Evolutionary conservation across 1,140 invertebrate genomes (phyloP), one percentile per base, ranked within the genome.

Genomic region (Paracyclopina nana): DNA sequence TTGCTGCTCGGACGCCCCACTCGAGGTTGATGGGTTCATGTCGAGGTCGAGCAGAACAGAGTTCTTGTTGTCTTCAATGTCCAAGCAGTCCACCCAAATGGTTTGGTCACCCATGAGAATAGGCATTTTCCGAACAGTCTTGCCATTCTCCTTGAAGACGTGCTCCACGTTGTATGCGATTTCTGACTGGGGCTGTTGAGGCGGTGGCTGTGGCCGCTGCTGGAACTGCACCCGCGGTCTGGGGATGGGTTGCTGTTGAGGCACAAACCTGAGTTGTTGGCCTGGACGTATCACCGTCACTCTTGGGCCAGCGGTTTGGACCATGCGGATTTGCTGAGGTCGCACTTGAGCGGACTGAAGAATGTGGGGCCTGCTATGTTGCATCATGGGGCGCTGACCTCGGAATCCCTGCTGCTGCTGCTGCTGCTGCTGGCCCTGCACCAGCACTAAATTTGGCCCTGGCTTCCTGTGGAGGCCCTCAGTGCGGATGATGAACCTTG

Each of bases 61-160:
- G 24, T 16, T 22, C 6, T 16, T 6, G n/a, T 16, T 42, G 9
- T 42, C 14, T 6, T 6, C 9, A n/a, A n/a, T n/a, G n/a, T 48
- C 28, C n/a, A 52, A 34, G 43, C 50, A 52, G 14, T 52, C 50
- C 3, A 52, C 50, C 50, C 50, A 52, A 28, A 52, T 44, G 4
- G 50, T 52, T 16, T 42, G 18, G 12, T 40, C 50, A 16, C 27
- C 50, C 14, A 44, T 22, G 6, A 43, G 22, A 14, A 52, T 52
- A 16, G 50, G 50, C 50, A 52, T 52, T 22, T 52, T 52, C 16
- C 18, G 27, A n/a, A 52, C 50, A 14, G 42, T 18, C 27, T 18
- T 42, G 4, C 50, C 50, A 18, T 52, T 43, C 18, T 52, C 50
- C 41, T 45, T 44, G 40, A 52, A 52, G 18, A 52, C 24, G 40